phyloP scores from a whole-genome alignment of 2,888 invertebrate species.

The Hesperia comma region DNA sequence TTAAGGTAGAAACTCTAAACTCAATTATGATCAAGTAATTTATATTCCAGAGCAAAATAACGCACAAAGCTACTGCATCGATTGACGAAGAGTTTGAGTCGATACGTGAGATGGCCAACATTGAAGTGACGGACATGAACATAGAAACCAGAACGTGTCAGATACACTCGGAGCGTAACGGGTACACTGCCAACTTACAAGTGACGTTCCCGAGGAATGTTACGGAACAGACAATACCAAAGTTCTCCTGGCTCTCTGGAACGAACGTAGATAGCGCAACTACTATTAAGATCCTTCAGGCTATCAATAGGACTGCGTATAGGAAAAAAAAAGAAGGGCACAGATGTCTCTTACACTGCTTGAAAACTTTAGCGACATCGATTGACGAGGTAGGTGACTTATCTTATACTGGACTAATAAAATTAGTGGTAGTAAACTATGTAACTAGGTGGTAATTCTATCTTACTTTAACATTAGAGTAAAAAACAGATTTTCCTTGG shows the following conservation, averaged over 20 bases:
- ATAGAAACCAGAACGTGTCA: conserved; percentile 83
- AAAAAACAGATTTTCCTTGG: too few relatives aligned
- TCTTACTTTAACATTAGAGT: too few relatives aligned
- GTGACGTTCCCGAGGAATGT: conserved; percentile 85
- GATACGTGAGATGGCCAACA: conserved; percentile 79
- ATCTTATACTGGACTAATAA: background rate
- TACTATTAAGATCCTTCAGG: conserved; percentile 90
- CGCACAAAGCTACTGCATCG: conserved; percentile 65
- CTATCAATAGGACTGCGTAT: conserved; percentile 90
- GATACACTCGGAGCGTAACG: conserved; percentile 82
- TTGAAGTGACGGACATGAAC: conserved; percentile 84
- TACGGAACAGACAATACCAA: conserved; percentile 75
- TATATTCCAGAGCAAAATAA: conserved; percentile 63
- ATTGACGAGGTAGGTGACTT: conserved; percentile 72
- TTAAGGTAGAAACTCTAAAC: too few relatives aligned
- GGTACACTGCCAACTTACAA: conserved; percentile 80
- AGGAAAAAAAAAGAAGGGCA: conserved; percentile 93
- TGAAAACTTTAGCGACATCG: conserved; percentile 81
- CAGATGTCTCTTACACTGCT: conserved; percentile 94
- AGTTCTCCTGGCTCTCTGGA: conserved; percentile 78
- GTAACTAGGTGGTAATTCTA: too few relatives aligned
- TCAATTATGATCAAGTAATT: too few relatives aligned
- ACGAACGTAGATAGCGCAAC: conserved; percentile 88
- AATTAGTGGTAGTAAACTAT: too few relatives aligned
- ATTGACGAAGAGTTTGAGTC: conserved; percentile 81